Percentiles rank a stretch among this genome's conserved stretches.
These are phyloP conservation scores for Lophius americanus DNA, from an alignment of 2,797 vertebrate species.

Conservation along the genomic window DNA sequence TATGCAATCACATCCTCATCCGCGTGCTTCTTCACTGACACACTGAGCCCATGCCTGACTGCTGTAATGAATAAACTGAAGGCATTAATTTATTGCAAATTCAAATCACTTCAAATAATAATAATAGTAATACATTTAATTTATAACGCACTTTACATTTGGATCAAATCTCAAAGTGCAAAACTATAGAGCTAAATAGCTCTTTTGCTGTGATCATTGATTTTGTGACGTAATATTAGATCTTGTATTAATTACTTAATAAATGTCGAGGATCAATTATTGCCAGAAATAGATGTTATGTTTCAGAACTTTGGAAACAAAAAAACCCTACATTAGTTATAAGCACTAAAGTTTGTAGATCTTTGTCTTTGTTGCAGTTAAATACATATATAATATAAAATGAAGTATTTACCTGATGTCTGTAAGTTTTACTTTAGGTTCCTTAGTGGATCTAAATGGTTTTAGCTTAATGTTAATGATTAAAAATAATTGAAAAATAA, in stretches of 20 bases:
- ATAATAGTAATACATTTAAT: too few species aligned
- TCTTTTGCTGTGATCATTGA: neutral
- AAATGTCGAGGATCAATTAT: conserved; percentile 4
- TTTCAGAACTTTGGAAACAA: too few species aligned
- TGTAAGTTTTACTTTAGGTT: neutral
- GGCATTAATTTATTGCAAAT: too few species aligned
- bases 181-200: too few species aligned
- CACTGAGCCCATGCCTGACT: neutral
- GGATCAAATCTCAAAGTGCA: too few species aligned
- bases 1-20: neutral
- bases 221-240: neutral
- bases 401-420: neutral
- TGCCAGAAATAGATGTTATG: neutral
- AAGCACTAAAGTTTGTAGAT: too few species aligned
- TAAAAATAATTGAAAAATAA: too few species aligned
- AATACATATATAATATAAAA: neutral
- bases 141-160: too few species aligned
- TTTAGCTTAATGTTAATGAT: too few species aligned
- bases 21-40: neutral
- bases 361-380: neutral
- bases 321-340: too few species aligned
- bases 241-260: neutral
- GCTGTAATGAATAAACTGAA: neutral
- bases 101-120: too few species aligned
- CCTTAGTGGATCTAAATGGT: too few species aligned